A percentile compares a stretch with the other conserved stretches of the same genome.
phyloP scores from a whole-genome alignment of 1,140 invertebrate species.

The Artemia franciscana region DNA sequence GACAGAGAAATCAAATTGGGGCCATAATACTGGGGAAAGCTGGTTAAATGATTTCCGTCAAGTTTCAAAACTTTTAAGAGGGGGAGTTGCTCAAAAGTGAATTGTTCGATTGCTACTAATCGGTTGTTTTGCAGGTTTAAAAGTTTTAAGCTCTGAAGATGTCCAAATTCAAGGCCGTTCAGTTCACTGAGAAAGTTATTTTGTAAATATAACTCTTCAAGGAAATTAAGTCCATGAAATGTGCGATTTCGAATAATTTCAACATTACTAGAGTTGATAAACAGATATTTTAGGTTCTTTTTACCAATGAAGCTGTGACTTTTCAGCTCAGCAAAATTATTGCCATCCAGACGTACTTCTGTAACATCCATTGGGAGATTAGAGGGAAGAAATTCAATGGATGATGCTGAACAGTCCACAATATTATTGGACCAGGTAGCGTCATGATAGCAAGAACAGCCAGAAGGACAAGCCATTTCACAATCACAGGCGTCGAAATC shows the following conservation, averaged over 20 bases:
- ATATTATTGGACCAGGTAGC: slow-evolving; percentile 78
- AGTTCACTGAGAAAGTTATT: slow-evolving; percentile 54
- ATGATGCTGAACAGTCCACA: slow-evolving; percentile 58
- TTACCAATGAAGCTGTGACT: slow-evolving; percentile 75
- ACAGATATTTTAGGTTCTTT: slow-evolving; percentile 63
- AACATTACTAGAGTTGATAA: slow-evolving; percentile 60
- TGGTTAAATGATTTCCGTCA: slow-evolving; percentile 56
- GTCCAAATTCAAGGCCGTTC: slow-evolving; percentile 71
- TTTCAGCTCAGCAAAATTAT: slow-evolving; percentile 53
- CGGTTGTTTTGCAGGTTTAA: slow-evolving; percentile 68
- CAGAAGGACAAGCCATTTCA: slow-evolving; percentile 75
- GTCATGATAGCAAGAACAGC: slow-evolving; percentile 77
- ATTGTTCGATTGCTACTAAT: slow-evolving; percentile 49
- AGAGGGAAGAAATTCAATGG: slow-evolving; percentile 38
- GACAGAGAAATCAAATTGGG: slow-evolving; percentile 39
- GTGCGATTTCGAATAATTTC: slow-evolving; percentile 71
- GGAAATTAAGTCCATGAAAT: slow-evolving; percentile 59
- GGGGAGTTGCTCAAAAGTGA: slow-evolving; percentile 46
- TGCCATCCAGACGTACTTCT: slow-evolving; percentile 71
- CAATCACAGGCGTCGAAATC: slow-evolving; percentile 86
- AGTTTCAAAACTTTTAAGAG: slow-evolving; percentile 54
- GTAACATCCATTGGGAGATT: slow-evolving; percentile 81
- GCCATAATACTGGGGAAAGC: slow-evolving; percentile 64
- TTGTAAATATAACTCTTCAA: slow-evolving; percentile 59
- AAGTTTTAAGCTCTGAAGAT: slow-evolving; percentile 48